A percentile compares a stretch with the other conserved stretches of the same genome.
Conservation (phyloP, 2,113 vertebrate species). For the Saguinus imperator region DNA sequence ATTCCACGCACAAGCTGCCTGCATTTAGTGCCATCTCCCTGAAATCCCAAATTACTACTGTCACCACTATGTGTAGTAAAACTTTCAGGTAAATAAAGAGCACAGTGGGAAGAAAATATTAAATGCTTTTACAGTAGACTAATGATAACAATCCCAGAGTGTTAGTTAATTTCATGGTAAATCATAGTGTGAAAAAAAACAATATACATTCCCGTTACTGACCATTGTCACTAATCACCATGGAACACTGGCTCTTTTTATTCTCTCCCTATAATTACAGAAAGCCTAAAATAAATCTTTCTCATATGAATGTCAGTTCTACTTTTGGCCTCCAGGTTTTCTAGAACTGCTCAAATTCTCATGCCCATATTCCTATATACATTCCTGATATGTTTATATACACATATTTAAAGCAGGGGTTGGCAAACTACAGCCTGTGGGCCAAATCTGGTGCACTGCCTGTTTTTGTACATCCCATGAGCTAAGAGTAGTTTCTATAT, state of each 20-base stretch:
- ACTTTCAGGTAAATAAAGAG: conserved; percentile 71
- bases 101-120: conserved; percentile 66
- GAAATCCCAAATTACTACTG: conserved; percentile 72
- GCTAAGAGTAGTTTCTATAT: not conserved
- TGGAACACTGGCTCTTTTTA: not conserved
- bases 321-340: not conserved
- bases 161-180: conserved; percentile 42
- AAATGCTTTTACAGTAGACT: conserved; percentile 69
- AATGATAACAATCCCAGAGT: conserved; percentile 58
- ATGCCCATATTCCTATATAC: not conserved
- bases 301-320: not conserved
- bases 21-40: conserved; percentile 56
- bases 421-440: not conserved
- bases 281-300: conserved; percentile 19
- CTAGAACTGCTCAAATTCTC: not conserved
- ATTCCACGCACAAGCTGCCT: not conserved
- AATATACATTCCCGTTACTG: not conserved
- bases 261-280: not conserved
- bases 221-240: not conserved
- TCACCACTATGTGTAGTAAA: conserved; percentile 68
- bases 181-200: not conserved
- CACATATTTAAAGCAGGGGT: not conserved
- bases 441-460: not conserved
- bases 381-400: not conserved
- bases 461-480: not conserved